phyloP scores from a whole-genome alignment of 2,888 invertebrate genomes.

The Schizaphis graminum region DNA sequence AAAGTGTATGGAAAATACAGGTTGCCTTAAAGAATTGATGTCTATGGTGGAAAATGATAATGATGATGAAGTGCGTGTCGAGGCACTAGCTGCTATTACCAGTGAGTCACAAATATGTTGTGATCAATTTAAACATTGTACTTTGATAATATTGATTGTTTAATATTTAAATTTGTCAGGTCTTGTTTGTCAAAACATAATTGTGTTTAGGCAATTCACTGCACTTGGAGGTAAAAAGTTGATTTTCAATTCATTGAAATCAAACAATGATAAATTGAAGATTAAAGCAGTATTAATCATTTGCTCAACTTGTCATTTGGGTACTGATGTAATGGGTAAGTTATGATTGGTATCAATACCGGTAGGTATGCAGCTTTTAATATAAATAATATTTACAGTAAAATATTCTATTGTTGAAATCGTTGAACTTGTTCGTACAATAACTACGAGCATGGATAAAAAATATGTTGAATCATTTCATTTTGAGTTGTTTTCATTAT shows the following conservation, averaged over 20 bases:
- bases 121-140: not conserved
- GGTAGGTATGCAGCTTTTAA: not conserved
- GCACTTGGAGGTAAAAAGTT: constrained; percentile 2
- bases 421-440: constrained; percentile 17
- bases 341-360: not conserved
- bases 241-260: constrained; percentile 23
- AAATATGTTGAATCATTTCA: not conserved
- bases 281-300: constrained; percentile 31
- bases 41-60: constrained; percentile 75
- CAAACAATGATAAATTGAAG: constrained; percentile 6
- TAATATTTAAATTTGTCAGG: not conserved
- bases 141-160: not conserved
- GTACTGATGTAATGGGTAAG: constrained; percentile 32
- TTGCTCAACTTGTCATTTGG: constrained; percentile 41
- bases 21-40: constrained; percentile 77
- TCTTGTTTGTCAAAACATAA: constrained; percentile 34
- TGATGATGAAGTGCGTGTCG: constrained; percentile 75
- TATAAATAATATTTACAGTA: not conserved
- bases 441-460: constrained; percentile 26
- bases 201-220: constrained; percentile 62
- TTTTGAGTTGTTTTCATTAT: too few relatives aligned
- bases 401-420: constrained; percentile 46
- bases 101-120: constrained; percentile 74
- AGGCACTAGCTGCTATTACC: constrained; percentile 84
- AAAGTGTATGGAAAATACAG: constrained; percentile 76